Conservation (phyloP, 2,113 vertebrate genomes). For the Synodontis membranacea region DNA sequence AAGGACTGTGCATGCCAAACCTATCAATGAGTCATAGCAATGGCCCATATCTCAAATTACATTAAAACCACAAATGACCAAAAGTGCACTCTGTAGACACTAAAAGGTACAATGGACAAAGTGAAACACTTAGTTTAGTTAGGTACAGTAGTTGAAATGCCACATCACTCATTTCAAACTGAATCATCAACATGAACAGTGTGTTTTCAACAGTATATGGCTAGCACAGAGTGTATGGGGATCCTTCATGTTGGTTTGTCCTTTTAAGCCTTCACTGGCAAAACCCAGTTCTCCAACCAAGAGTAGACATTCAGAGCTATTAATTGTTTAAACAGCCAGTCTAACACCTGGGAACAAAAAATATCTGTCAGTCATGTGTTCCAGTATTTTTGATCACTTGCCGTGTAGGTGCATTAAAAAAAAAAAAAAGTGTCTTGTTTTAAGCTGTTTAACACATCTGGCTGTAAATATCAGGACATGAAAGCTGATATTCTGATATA, state of each 20-base stretch:
- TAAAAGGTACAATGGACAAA: background rate
- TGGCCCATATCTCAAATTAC: constrained; percentile 33
- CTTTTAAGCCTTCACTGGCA: too few species aligned
- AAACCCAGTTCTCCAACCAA: too few species aligned
- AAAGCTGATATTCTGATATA: background rate
- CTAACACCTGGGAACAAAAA: too few species aligned
- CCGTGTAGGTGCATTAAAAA: too few species aligned
- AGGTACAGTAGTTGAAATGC: background rate
- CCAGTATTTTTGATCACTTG: too few species aligned
- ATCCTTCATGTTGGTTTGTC: too few species aligned
- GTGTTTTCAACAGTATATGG: too few species aligned
- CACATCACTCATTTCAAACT: background rate
- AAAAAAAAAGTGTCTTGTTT: background rate
- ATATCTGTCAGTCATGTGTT: too few species aligned
- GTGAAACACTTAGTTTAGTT: too few species aligned
- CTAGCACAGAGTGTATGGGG: background rate
- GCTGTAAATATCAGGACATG: too few species aligned
- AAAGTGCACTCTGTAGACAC: constrained; percentile 11
- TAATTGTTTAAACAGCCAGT: too few species aligned
- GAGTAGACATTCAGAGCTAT: too few species aligned
- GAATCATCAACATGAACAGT: background rate
- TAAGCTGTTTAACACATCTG: background rate
- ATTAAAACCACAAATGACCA: constrained; percentile 29
- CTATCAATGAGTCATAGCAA: constrained; percentile 35
- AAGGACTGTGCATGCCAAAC: constrained; percentile 34